Percentiles rank a stretch among this genome's conserved stretches.
These are phyloP conservation scores for Noturus placidus DNA, from an alignment of 2,113 vertebrate genomes.

Conservation along the genomic window DNA sequence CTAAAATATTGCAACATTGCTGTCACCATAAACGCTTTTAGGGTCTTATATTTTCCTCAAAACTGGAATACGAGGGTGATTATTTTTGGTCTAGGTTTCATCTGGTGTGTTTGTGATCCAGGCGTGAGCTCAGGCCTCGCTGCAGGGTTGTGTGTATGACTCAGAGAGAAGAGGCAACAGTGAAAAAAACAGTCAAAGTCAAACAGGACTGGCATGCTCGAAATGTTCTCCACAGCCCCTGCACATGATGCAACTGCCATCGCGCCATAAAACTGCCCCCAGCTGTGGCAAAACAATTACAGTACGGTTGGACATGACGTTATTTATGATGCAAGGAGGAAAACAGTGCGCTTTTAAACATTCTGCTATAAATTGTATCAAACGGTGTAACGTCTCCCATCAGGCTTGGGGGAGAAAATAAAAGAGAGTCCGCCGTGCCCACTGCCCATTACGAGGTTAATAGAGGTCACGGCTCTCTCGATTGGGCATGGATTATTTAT, in stretches of 20 bases:
- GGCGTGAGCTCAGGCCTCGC: not conserved
- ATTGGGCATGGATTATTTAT: constrained; percentile 36
- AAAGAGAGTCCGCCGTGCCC: not conserved
- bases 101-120: not conserved
- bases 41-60: not conserved
- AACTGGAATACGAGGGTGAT: not conserved
- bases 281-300: not conserved
- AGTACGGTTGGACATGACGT: not conserved
- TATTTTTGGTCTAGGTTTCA: not conserved
- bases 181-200: constrained; percentile 43
- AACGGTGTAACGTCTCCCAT: not conserved
- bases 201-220: constrained; percentile 29
- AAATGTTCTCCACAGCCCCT: constrained; percentile 15
- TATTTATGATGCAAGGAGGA: not conserved
- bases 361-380: not conserved
- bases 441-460: constrained; percentile 36
- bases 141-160: constrained; percentile 45
- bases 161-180: constrained; percentile 47
- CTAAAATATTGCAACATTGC: not conserved
- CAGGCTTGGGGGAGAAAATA: constrained; percentile 22
- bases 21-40: not conserved
- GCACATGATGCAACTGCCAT: constrained; percentile 8
- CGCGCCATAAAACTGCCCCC: not conserved
- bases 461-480: constrained; percentile 21
- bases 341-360: not conserved